Evolutionary conservation across 2,888 invertebrate genomes (phyloP).

Genomic region (Agriotes lineatus): DNA sequence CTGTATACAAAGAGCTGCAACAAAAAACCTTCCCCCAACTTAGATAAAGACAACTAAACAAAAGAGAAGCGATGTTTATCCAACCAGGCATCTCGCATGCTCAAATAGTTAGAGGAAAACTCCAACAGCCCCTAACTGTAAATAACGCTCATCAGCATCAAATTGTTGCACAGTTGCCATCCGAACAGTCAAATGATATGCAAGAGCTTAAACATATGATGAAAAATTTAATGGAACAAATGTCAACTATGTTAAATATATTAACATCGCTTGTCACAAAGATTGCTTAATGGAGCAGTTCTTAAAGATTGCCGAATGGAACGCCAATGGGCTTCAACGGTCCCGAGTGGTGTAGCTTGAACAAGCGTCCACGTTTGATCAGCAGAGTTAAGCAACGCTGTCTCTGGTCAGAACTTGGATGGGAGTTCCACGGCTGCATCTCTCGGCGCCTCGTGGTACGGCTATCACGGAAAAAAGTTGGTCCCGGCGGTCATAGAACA

Average conservation of each 20-base stretch:
- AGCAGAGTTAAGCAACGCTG: too few species aligned
- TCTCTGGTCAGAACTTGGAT: too few species aligned
- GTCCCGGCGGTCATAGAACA: too few species aligned
- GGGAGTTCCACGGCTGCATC: too few species aligned
- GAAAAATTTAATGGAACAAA: background rate
- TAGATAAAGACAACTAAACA: too few species aligned
- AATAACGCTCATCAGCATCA: background rate
- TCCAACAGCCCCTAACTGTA: background rate
- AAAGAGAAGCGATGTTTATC: background rate
- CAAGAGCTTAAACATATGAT: background rate
- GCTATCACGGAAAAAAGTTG: too few species aligned
- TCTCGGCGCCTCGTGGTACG: too few species aligned
- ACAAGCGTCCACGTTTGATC: too few species aligned
- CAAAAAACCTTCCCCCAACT: too few species aligned
- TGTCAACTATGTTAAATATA: too few species aligned
- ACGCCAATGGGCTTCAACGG: slow-evolving; percentile 42
- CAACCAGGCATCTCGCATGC: background rate
- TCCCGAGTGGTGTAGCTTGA: too few species aligned
- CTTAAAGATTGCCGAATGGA: slow-evolving; percentile 44
- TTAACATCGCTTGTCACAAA: slow-evolving; percentile 37
- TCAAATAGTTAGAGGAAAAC: background rate
- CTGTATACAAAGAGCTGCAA: background rate
- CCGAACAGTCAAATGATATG: background rate
- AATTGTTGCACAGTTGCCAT: background rate
- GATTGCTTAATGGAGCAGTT: slow-evolving; percentile 28